Percentiles rank a stretch among this genome's conserved stretches.
These are phyloP conservation scores for Heterotis niloticus DNA, from an alignment of 2,113 vertebrate species.

Conservation along the genomic window DNA sequence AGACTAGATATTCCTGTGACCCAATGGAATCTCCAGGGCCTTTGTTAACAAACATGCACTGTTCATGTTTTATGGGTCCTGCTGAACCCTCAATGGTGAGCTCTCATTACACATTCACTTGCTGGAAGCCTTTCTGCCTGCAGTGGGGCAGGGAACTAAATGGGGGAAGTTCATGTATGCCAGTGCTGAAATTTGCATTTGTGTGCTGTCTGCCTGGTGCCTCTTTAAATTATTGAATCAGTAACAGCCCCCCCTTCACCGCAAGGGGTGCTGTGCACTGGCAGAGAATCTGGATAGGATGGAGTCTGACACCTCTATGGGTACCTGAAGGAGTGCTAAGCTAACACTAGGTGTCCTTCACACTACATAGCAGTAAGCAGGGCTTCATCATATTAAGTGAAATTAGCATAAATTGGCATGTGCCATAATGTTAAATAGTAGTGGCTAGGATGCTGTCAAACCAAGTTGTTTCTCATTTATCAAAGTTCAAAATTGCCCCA, in stretches of 20 bases:
- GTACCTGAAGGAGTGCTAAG: neutral
- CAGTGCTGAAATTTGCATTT: constrained; percentile 40
- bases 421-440: neutral
- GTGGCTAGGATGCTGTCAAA: neutral
- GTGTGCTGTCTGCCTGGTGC: constrained; percentile 45
- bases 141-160: constrained; percentile 60
- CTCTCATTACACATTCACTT: constrained; percentile 58
- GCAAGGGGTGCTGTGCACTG: neutral
- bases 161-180: constrained; percentile 32
- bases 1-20: constrained; percentile 51
- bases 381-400: neutral
- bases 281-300: neutral
- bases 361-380: neutral
- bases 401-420: constrained; percentile 9
- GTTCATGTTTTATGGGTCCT: constrained; percentile 65
- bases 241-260: neutral
- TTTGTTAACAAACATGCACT: constrained; percentile 65
- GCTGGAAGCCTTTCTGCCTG: constrained; percentile 58
- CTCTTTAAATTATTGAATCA: constrained; percentile 3
- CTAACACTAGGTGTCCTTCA: neutral
- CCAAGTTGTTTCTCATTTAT: constrained; percentile 1
- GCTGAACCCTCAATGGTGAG: constrained; percentile 63
- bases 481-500: neutral
- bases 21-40: constrained; percentile 53
- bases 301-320: no score